Conservation (phyloP, 2,797 vertebrate species). For the Adrianichthys oophorus region DNA sequence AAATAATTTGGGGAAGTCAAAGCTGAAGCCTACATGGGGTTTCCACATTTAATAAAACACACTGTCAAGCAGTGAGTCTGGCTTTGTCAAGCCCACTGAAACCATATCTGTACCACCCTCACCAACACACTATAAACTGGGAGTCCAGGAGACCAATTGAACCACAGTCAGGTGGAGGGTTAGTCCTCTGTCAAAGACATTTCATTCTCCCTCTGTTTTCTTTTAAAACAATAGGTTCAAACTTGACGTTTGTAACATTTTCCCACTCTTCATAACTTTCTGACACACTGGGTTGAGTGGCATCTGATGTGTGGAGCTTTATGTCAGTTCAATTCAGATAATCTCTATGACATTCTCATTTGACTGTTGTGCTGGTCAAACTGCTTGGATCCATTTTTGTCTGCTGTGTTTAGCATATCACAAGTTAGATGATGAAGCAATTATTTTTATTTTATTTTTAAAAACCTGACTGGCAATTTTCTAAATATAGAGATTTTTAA, state of each 20-base stretch:
- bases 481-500: no score
- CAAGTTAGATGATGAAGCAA: no score
- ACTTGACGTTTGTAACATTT: constrained; percentile 19
- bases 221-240: constrained; percentile 28
- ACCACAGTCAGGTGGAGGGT: constrained; percentile 26
- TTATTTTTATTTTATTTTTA: no score
- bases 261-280: constrained; percentile 31
- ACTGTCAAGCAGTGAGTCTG: constrained; percentile 71
- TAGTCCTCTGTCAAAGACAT: constrained; percentile 58
- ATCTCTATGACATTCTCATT: constrained; percentile 23
- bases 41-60: constrained; percentile 81
- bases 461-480: no score
- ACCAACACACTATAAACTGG: constrained; percentile 72
- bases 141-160: constrained; percentile 44
- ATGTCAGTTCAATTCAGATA: constrained; percentile 22
- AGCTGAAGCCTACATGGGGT: constrained; percentile 78
- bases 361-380: constrained; percentile 20
- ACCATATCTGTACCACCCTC: constrained; percentile 71
- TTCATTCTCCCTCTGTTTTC: constrained; percentile 47
- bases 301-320: constrained; percentile 17
- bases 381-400: constrained; percentile 17
- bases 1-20: constrained; percentile 81
- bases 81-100: constrained; percentile 70
- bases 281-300: constrained; percentile 16
- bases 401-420: not conserved